These are phyloP conservation scores for Pegoplata infirma DNA, from an alignment of 2,888 invertebrate genomes.

Conservation along the genomic window DNA sequence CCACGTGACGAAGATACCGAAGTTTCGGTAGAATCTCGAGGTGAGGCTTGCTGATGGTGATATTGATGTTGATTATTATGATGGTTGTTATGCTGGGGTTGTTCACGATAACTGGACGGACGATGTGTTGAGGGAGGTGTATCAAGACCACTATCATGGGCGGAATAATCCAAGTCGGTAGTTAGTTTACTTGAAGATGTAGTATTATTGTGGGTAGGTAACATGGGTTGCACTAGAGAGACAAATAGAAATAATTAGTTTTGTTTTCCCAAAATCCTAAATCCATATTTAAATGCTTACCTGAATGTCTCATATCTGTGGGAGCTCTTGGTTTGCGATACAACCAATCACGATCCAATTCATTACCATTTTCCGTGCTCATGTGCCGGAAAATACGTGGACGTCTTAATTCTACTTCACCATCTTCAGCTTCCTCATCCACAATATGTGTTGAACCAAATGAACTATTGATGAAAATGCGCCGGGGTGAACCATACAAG, in stretches of 20 bases:
- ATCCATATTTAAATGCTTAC: slow-evolving; percentile 66
- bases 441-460: slow-evolving; percentile 76
- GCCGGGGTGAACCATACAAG: slow-evolving; percentile 75
- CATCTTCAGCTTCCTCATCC: slow-evolving; percentile 75
- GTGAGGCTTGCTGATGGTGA: slow-evolving; percentile 60
- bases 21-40: slow-evolving; percentile 75
- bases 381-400: slow-evolving; percentile 71
- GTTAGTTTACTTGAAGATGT: slow-evolving; percentile 54
- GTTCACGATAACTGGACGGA: slow-evolving; percentile 77
- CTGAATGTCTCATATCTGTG: slow-evolving; percentile 77
- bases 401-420: slow-evolving; percentile 76
- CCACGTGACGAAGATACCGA: slow-evolving; percentile 77
- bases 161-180: slow-evolving; percentile 81
- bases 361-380: slow-evolving; percentile 75
- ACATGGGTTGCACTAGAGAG: slow-evolving; percentile 78
- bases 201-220: slow-evolving; percentile 67
- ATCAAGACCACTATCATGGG: slow-evolving; percentile 78
- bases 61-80: slow-evolving; percentile 22
- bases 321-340: slow-evolving; percentile 77
- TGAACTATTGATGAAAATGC: slow-evolving; percentile 76
- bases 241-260: not conserved
- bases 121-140: slow-evolving; percentile 79
- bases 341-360: slow-evolving; percentile 76
- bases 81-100: slow-evolving; percentile 58
- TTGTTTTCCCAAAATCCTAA: not conserved